These are phyloP conservation scores for Andrena trimmerana DNA, from an alignment of 2,888 invertebrate species.

Conservation along the genomic window DNA sequence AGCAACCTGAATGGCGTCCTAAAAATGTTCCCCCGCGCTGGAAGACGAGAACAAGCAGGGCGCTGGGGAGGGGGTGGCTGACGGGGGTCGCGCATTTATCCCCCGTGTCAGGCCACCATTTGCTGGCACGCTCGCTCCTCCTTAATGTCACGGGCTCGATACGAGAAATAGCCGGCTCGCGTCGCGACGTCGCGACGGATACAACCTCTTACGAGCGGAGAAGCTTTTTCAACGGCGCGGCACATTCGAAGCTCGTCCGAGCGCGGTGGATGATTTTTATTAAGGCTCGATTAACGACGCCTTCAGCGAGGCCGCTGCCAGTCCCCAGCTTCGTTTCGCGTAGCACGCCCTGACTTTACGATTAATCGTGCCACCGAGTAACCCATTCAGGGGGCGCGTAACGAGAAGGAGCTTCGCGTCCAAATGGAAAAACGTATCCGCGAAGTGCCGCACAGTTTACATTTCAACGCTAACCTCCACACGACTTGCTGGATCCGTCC, in stretches of 20 bases:
- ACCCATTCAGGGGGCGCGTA: too few species aligned
- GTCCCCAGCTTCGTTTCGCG: constrained; percentile 3
- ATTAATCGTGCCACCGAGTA: too few species aligned
- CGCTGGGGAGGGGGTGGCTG: constrained; percentile 1
- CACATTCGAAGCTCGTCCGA: background rate
- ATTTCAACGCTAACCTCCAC: too few species aligned
- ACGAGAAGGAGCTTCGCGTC: too few species aligned
- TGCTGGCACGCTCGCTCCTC: constrained; percentile 61
- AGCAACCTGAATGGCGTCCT: constrained; percentile 69
- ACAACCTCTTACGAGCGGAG: constrained; percentile 15
- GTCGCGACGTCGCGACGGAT: constrained; percentile 39
- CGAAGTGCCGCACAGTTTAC: too few species aligned
- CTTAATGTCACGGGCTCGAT: constrained; percentile 75
- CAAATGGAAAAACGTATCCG: too few species aligned
- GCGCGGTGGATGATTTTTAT: constrained; percentile 41
- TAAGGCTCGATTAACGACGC: constrained; percentile 46
- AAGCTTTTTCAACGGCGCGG: background rate
- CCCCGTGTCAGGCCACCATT: constrained; percentile 64
- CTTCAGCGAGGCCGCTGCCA: background rate
- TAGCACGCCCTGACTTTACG: too few species aligned
- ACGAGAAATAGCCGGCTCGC: constrained; percentile 21
- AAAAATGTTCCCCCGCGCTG: constrained; percentile 69
- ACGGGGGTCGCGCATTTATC: constrained; percentile 48
- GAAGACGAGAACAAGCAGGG: constrained; percentile 45
- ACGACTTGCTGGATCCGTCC: too few species aligned